Conservation (phyloP, 1,140 invertebrate genomes). For the Limonius californicus region DNA sequence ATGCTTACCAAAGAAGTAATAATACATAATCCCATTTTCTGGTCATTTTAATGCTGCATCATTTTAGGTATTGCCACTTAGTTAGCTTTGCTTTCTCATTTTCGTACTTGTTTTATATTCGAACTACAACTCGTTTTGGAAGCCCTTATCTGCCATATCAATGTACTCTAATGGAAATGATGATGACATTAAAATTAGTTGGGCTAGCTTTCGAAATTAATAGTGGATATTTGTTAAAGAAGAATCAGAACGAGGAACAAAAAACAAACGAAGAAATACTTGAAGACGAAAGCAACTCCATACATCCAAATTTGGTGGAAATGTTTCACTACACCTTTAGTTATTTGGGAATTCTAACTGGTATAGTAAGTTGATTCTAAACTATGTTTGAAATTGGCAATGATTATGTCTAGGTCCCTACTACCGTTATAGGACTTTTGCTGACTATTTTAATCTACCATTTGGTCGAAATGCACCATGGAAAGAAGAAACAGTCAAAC, state of each 20-base stretch:
- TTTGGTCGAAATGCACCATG: conserved; percentile 64
- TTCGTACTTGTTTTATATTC: conserved; percentile 81
- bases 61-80: conserved; percentile 72
- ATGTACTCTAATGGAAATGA: conserved; percentile 89
- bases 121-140: conserved; percentile 71
- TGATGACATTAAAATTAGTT: conserved; percentile 83
- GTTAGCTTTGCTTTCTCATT: conserved; percentile 79
- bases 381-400: too few species aligned
- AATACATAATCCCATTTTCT: too few species aligned
- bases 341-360: conserved; percentile 84
- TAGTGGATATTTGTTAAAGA: conserved; percentile 52
- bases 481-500: conserved; percentile 57
- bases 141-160: conserved; percentile 69
- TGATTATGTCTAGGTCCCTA: conserved; percentile 68
- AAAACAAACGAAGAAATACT: conserved; percentile 41
- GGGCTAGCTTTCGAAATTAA: conserved; percentile 87
- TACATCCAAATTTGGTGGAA: conserved; percentile 60
- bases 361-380: conserved; percentile 47
- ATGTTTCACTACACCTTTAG: conserved; percentile 81
- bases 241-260: too few species aligned
- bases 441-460: conserved; percentile 71
- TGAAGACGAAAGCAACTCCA: conserved; percentile 51
- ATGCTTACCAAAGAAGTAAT: conserved; percentile 56
- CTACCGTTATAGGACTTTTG: conserved; percentile 80
- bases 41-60: too few species aligned